A percentile compares a stretch with the other conserved stretches of the same genome.
Evolutionary conservation across 2,113 vertebrate genomes (phyloP).

Genomic region (Lampris megalopsis): DNA sequence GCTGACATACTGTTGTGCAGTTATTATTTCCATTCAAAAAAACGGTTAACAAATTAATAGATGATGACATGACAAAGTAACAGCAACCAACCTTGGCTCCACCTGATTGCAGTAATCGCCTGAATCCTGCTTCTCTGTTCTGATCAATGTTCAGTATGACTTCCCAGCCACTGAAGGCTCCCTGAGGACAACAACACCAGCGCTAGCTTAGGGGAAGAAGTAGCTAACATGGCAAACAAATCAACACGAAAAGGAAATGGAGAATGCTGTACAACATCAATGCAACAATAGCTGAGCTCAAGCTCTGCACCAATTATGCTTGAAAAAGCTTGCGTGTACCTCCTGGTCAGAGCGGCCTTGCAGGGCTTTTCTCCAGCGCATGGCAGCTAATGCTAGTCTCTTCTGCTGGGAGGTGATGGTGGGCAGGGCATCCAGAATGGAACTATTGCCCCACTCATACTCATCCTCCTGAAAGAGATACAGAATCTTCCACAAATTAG

Average conservation of each 20-base stretch:
- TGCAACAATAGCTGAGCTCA: neutral
- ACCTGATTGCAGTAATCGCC: slow-evolving; percentile 93
- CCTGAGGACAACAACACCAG: slow-evolving; percentile 75
- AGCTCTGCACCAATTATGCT: neutral
- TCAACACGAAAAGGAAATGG: neutral
- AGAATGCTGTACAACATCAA: neutral
- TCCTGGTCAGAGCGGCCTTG: slow-evolving; percentile 79
- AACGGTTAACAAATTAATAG: no score
- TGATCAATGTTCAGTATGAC: slow-evolving; percentile 96
- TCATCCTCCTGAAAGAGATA: slow-evolving; percentile 89
- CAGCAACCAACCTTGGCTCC: slow-evolving; percentile 87
- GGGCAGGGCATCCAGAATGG: slow-evolving; percentile 88
- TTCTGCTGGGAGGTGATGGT: slow-evolving; percentile 89
- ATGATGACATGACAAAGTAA: neutral
- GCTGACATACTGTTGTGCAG: no score
- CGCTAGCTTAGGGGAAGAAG: neutral
- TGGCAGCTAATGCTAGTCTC: slow-evolving; percentile 89
- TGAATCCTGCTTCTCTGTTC: slow-evolving; percentile 93
- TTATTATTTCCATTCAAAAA: no score
- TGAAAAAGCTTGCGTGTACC: slow-evolving; percentile 69
- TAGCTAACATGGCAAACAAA: neutral
- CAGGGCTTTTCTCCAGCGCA: slow-evolving; percentile 94
- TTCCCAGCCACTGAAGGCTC: slow-evolving; percentile 97
- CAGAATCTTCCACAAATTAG: no score
- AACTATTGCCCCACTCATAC: slow-evolving; percentile 95